A percentile compares a stretch with the other conserved stretches of the same genome.
Evolutionary conservation across 2,888 invertebrate genomes (phyloP).

Genomic region (Frankliniella fusca): DNA sequence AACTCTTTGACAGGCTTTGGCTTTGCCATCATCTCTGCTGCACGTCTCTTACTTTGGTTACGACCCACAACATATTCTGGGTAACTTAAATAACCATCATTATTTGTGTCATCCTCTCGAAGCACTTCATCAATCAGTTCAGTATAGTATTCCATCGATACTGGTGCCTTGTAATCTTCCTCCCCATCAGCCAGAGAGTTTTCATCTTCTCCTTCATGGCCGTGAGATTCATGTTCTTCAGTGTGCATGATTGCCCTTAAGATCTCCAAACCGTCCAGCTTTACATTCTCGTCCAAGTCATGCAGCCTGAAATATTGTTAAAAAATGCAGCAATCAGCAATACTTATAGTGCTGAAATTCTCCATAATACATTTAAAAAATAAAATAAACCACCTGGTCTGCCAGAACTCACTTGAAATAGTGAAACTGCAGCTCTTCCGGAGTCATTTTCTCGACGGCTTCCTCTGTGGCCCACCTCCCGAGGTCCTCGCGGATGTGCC

Average conservation of each 20-base stretch:
- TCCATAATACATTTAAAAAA: too few species aligned
- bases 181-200: slow-evolving; percentile 45
- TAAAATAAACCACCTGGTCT: neutral
- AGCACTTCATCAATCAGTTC: slow-evolving; percentile 83
- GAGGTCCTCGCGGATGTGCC: slow-evolving; percentile 75
- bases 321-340: too few species aligned
- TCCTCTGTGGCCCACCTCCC: slow-evolving; percentile 59
- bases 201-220: slow-evolving; percentile 46
- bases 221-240: slow-evolving; percentile 54
- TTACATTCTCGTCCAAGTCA: slow-evolving; percentile 84
- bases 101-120: slow-evolving; percentile 74
- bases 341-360: neutral
- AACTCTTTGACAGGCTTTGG: neutral
- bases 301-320: slow-evolving; percentile 55
- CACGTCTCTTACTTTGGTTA: neutral
- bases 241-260: slow-evolving; percentile 76
- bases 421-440: slow-evolving; percentile 80
- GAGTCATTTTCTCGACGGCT: slow-evolving; percentile 65
- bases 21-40: slow-evolving; percentile 27
- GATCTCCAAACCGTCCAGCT: slow-evolving; percentile 85
- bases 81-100: slow-evolving; percentile 82
- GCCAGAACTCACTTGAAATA: slow-evolving; percentile 61
- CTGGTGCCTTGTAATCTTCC: slow-evolving; percentile 46
- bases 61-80: slow-evolving; percentile 64
- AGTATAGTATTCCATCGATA: slow-evolving; percentile 48